Evolutionary conservation across 2,113 vertebrate species (phyloP).

Genomic region (Fregata magnificens): DNA sequence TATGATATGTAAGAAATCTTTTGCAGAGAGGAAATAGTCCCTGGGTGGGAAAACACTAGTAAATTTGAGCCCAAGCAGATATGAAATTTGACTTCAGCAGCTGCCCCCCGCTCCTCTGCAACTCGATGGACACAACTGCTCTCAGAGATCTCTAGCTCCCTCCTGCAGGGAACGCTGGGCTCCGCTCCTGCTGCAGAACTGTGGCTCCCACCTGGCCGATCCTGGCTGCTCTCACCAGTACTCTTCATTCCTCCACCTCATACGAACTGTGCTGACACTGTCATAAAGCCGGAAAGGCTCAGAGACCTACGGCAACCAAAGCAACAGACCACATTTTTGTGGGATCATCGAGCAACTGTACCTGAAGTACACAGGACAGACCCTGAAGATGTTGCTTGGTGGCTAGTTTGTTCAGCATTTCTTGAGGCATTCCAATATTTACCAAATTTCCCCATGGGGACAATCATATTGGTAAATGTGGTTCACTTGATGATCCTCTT

Average conservation of each 20-base stretch:
- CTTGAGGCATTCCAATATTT: neutral
- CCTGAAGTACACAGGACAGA: neutral
- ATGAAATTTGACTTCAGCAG: neutral
- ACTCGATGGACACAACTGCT: neutral
- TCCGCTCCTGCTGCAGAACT: neutral
- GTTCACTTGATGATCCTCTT: neutral
- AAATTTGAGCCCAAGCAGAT: neutral
- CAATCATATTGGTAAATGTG: neutral
- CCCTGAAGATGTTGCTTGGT: neutral
- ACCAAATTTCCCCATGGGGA: neutral
- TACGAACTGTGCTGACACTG: neutral
- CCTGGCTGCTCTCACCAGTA: neutral
- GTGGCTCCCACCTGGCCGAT: neutral
- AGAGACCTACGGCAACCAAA: neutral
- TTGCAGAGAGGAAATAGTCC: neutral
- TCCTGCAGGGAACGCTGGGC: neutral
- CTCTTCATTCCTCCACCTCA: neutral
- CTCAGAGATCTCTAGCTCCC: neutral
- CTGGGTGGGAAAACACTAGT: neutral
- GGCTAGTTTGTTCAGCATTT: neutral
- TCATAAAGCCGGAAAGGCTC: neutral
- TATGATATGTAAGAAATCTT: conserved; percentile 35
- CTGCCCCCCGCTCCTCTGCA: neutral
- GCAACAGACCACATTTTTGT: neutral
- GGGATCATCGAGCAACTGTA: neutral